These are phyloP conservation scores for Cantharis lateralis DNA, from an alignment of 2,888 invertebrate genomes.

Conservation along the genomic window DNA sequence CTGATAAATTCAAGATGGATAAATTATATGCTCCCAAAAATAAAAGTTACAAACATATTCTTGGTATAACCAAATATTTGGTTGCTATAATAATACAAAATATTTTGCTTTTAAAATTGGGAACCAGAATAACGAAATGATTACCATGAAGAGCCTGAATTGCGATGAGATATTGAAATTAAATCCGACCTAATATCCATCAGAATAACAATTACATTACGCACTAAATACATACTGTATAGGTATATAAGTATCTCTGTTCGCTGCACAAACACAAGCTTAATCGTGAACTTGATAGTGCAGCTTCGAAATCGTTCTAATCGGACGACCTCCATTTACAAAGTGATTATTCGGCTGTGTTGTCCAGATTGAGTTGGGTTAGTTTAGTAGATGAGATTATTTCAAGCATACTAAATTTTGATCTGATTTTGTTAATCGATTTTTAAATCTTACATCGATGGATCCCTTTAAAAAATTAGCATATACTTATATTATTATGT, in stretches of 20 bases:
- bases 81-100: background rate
- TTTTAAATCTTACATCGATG: background rate
- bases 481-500: too few relatives aligned
- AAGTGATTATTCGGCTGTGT: constrained; percentile 39
- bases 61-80: too few relatives aligned
- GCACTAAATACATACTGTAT: constrained; percentile 1
- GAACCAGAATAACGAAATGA: background rate
- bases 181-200: background rate
- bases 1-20: background rate
- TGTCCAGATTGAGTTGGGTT: constrained; percentile 37
- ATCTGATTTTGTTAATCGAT: constrained; percentile 28
- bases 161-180: background rate
- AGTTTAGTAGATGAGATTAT: constrained; percentile 39
- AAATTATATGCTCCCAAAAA: too few relatives aligned
- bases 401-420: constrained; percentile 33
- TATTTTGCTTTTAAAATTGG: background rate
- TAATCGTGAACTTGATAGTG: constrained; percentile 14
- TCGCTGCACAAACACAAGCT: constrained; percentile 17
- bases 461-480: too few relatives aligned
- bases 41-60: too few relatives aligned
- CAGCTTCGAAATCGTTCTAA: constrained; percentile 33
- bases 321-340: constrained; percentile 32
- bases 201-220: constrained; percentile 14
- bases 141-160: background rate
- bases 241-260: background rate